Percentiles rank a stretch among this genome's conserved stretches.
Conservation (phyloP, 1,140 invertebrate genomes). For the Drosophila mauritiana region DNA sequence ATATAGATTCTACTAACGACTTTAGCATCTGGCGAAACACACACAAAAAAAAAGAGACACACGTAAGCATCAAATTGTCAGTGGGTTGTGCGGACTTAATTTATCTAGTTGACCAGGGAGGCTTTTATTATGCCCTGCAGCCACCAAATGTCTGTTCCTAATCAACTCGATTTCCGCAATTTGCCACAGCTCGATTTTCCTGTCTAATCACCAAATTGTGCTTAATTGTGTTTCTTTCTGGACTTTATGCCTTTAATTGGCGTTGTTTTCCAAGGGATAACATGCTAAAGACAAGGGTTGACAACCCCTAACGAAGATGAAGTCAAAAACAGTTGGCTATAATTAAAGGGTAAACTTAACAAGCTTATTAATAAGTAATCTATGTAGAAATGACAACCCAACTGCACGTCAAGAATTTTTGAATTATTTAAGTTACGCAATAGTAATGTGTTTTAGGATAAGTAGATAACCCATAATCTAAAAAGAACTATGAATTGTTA, state of each 20-base stretch:
- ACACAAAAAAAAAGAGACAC: not conserved
- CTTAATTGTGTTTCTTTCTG: constrained; percentile 19
- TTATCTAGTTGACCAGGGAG: constrained; percentile 32
- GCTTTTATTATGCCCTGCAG: constrained; percentile 24
- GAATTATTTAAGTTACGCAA: no score
- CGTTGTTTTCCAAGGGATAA: constrained; percentile 15
- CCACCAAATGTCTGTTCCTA: constrained; percentile 22
- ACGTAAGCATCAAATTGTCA: constrained; percentile 47
- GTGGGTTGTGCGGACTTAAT: constrained; percentile 38
- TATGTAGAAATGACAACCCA: not conserved
- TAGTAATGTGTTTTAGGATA: no score
- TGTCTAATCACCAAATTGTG: constrained; percentile 38
- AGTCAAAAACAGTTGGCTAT: not conserved
- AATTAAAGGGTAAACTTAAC: not conserved
- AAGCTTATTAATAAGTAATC: not conserved
- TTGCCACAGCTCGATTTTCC: constrained; percentile 26
- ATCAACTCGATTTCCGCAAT: constrained; percentile 51
- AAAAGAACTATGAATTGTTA: no score
- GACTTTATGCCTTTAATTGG: constrained; percentile 15
- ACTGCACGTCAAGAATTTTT: no score
- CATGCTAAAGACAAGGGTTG: constrained; percentile 6
- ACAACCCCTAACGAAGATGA: constrained; percentile 11
- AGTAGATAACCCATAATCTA: no score
- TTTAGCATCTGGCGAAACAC: constrained; percentile 24
- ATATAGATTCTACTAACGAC: constrained; percentile 31